phyloP scores from a whole-genome alignment of 2,888 invertebrate genomes.

The Candidula unifasciata region DNA sequence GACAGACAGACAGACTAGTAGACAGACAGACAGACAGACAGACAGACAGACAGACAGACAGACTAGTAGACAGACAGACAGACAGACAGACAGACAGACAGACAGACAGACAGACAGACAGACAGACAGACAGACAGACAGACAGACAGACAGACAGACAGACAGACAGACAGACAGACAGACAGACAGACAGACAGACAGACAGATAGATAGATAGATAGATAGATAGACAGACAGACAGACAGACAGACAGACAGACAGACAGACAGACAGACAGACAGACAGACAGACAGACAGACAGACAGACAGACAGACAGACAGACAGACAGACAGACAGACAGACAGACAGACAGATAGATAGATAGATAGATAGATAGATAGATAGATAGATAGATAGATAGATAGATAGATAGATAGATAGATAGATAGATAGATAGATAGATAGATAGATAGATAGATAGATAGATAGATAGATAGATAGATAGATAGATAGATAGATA shows the following conservation, averaged over 20 bases:
- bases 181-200: conserved; percentile 10
- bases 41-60: neutral
- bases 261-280: conserved; percentile 22
- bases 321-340: conserved; percentile 1
- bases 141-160: conserved; percentile 3
- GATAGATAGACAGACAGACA: conserved; percentile 16
- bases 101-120: neutral
- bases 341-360: neutral
- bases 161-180: neutral
- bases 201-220: conserved; percentile 6
- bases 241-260: conserved; percentile 3
- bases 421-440: neutral
- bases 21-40: neutral
- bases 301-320: neutral
- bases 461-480: neutral
- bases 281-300: conserved; percentile 1
- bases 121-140: neutral
- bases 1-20: neutral
- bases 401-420: neutral
- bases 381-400: neutral
- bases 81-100: neutral
- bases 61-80: neutral
- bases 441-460: neutral
- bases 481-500: neutral
- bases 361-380: neutral